These are phyloP conservation scores for Zaprionus gabonicus DNA, from an alignment of 1,140 invertebrate species.

Conservation along the genomic window DNA sequence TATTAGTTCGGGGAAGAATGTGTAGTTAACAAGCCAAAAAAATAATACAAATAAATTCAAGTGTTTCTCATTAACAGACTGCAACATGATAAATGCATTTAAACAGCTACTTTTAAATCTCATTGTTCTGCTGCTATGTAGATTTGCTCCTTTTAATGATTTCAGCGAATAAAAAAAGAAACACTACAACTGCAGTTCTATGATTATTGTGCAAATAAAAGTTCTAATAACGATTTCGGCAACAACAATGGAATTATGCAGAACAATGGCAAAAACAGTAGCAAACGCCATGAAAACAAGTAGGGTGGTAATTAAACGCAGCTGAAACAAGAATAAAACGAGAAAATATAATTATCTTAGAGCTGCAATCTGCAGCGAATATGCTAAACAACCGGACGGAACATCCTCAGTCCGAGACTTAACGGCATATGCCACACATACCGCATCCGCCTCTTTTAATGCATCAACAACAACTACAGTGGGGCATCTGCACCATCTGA, in stretches of 20 bases:
- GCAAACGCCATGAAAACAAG: constrained; percentile 19
- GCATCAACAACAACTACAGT: constrained; percentile 36
- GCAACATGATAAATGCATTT: constrained; percentile 68
- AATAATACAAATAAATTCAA: not conserved
- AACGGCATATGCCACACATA: constrained; percentile 39
- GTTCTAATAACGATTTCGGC: constrained; percentile 76
- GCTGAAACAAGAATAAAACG: constrained; percentile 28
- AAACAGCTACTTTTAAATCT: constrained; percentile 22
- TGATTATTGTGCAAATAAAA: constrained; percentile 80
- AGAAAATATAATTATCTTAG: constrained; percentile 67
- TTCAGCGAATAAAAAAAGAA: constrained; percentile 21
- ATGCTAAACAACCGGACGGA: constrained; percentile 66
- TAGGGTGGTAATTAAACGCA: constrained; percentile 68
- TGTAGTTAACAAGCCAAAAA: not conserved
- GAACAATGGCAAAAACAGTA: constrained; percentile 24
- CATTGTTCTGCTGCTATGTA: constrained; percentile 48
- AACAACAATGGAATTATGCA: constrained; percentile 72
- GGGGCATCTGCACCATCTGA: constrained; percentile 35
- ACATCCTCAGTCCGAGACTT: constrained; percentile 53
- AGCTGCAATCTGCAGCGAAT: constrained; percentile 63
- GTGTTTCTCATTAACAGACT: constrained; percentile 57
- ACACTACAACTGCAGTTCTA: constrained; percentile 48
- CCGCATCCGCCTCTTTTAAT: constrained; percentile 51
- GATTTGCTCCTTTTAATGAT: constrained; percentile 16
- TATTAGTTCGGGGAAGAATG: not conserved